These are phyloP conservation scores for Drosophila greeni DNA, from an alignment of 2,888 invertebrate genomes.

Conservation along the genomic window DNA sequence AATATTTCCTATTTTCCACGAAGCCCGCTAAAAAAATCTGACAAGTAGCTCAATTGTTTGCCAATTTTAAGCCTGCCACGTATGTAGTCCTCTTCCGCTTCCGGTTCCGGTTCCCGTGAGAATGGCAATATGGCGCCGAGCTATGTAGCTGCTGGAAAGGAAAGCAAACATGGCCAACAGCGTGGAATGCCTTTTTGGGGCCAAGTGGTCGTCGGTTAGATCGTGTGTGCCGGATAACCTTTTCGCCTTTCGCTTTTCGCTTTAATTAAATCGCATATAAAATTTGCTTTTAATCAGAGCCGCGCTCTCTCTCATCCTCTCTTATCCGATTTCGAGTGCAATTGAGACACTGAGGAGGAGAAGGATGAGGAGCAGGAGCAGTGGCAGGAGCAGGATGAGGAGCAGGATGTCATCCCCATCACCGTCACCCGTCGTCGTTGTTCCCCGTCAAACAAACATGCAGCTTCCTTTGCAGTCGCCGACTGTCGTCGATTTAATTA, in stretches of 20 bases:
- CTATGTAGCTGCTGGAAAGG: background rate
- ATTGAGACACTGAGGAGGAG: conserved; percentile 30
- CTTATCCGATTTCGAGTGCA: conserved; percentile 41
- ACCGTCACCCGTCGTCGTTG: background rate
- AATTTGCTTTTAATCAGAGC: conserved; percentile 25
- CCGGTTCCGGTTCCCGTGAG: background rate
- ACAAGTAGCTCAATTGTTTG: conserved; percentile 1
- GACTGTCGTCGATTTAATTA: conserved; percentile 63
- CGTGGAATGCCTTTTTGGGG: conserved; percentile 32
- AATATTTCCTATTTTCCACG: background rate
- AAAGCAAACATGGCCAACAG: conserved; percentile 4
- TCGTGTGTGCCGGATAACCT: conserved; percentile 33
- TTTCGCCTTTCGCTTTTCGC: conserved; percentile 28
- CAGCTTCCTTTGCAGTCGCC: conserved; percentile 35
- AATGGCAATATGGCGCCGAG: conserved; percentile 1
- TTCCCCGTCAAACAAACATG: conserved; percentile 29
- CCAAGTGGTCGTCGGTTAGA: conserved; percentile 16
- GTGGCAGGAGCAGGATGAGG: background rate
- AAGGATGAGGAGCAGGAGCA: conserved; percentile 1
- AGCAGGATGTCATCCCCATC: background rate
- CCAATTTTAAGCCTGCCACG: background rate
- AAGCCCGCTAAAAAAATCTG: background rate
- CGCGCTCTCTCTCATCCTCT: conserved; percentile 1
- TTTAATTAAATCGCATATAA: conserved; percentile 38
- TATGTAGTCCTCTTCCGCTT: conserved; percentile 1